Evolutionary conservation across 1,140 invertebrate genomes (phyloP).

Genomic region (Drosophila repleta): DNA sequence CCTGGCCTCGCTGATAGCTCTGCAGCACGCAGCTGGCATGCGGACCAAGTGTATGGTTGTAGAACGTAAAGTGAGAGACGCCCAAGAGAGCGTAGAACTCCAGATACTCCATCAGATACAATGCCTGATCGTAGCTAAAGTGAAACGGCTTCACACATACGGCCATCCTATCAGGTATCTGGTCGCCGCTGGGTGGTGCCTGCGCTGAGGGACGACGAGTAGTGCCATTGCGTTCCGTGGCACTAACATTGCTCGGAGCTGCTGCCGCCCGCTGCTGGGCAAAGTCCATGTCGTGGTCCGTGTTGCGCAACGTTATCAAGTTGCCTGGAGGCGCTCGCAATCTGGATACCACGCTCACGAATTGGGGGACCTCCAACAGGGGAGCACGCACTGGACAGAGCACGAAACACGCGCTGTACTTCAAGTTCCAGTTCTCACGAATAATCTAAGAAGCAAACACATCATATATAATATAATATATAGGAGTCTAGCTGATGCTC

Average conservation of each 20-base stretch:
- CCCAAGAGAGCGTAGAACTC: slow-evolving; percentile 95
- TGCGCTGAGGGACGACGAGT: slow-evolving; percentile 9
- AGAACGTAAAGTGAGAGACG: slow-evolving; percentile 95
- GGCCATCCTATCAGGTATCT: slow-evolving; percentile 87
- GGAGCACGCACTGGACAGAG: slow-evolving; percentile 89
- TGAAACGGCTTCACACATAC: slow-evolving; percentile 98
- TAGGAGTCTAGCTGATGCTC: too few species aligned
- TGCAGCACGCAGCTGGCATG: slow-evolving; percentile 91
- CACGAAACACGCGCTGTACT: slow-evolving; percentile 96
- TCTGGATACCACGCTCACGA: slow-evolving; percentile 88
- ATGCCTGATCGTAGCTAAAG: slow-evolving; percentile 92
- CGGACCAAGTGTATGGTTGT: slow-evolving; percentile 94
- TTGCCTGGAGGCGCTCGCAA: slow-evolving; percentile 87
- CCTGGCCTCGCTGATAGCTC: slow-evolving; percentile 86
- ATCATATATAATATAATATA: too few species aligned
- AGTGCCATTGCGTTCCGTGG: slow-evolving; percentile 10
- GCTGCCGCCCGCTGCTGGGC: neutral
- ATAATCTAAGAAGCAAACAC: slow-evolving; percentile 86
- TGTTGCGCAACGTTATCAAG: slow-evolving; percentile 85
- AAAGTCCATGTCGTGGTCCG: slow-evolving; percentile 84
- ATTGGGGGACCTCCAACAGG: slow-evolving; percentile 86
- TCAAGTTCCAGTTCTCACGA: slow-evolving; percentile 96
- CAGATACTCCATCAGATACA: slow-evolving; percentile 95
- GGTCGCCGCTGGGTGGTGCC: slow-evolving; percentile 63
- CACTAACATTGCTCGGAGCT: slow-evolving; percentile 3